phyloP scores from a whole-genome alignment of 2,797 vertebrate genomes.

The Leuciscus waleckii region DNA sequence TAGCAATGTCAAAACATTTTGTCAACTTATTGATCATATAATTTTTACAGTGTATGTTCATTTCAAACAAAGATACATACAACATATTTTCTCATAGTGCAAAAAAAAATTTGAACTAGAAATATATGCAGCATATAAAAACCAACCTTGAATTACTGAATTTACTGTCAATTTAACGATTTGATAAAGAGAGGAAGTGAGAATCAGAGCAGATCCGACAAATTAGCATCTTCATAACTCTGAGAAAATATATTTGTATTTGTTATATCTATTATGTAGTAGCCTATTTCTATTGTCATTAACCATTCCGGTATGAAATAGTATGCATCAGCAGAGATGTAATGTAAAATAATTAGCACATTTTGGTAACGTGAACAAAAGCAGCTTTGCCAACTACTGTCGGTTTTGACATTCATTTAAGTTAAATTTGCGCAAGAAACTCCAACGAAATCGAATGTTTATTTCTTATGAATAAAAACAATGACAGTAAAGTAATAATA shows the following conservation, averaged over 20 bases:
- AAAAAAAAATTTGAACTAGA: background rate
- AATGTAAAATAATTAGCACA: background rate
- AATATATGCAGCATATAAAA: background rate
- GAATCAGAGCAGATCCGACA: background rate
- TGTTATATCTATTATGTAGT: background rate
- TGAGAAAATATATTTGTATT: background rate
- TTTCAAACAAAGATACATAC: background rate
- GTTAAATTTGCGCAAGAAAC: background rate
- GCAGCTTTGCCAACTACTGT: background rate
- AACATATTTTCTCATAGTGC: background rate
- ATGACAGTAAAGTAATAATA: background rate
- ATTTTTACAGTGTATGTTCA: background rate
- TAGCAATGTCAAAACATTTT: too few species aligned
- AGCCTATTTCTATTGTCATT: background rate
- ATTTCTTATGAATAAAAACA: background rate
- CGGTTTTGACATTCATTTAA: background rate
- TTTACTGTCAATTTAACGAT: background rate
- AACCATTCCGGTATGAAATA: background rate
- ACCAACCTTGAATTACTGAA: background rate
- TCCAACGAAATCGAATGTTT: background rate
- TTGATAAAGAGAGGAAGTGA: background rate
- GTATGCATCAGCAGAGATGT: too few species aligned
- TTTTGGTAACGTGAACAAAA: background rate
- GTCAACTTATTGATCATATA: too few species aligned
- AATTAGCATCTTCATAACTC: background rate